Base-by-base conservation (phyloP, 2,797 vertebrate genomes). In the Sibirionetta formosa region DNA sequence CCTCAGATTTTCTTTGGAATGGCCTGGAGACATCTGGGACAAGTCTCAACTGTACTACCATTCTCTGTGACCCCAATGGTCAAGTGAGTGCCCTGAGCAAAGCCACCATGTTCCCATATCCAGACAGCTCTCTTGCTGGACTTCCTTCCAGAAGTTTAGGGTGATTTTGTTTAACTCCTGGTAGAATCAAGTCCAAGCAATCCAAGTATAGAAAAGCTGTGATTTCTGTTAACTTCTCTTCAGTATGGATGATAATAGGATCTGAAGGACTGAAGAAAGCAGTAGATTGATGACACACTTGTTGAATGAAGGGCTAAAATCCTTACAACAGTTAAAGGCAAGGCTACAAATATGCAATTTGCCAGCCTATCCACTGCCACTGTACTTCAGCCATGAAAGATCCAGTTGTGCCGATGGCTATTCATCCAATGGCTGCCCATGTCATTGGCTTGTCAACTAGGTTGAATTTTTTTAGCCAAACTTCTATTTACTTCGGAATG, bases 1-100 rank as follows among this genome's bases (percentile, higher is more conserved):
- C 97, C 18, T 87, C 87, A 9, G 82, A 97, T 92, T 98, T 97
- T 72, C 90, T 98, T 23, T 97, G 98, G 97, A 97, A 98, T 63
- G 95, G 97, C 29, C 80, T 97, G 69, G 40, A 90, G 53, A 96
- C 68, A 50, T 98, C 98, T 83, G 86, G 68, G 51, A 92, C 89
- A 20, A 96, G 50, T 23, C 86, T 93, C 5, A 76, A 92, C 3
- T 97, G 95, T 61, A 96, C 94, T 33, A 97, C 94, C 5, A 88
- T 97, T 70, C 91, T 98, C 53, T 98, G 97, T 85, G 96, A 96
- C n/a, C 86, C 96, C 16, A 73, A 77, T 0, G 95, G 97, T 38
- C 95, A 97, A 61, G 95, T 97, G 51, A 97, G 96, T 93, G 63
- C 86, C 82, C 27, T 51, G 35, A 31, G 36, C 15, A 79, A 65